phyloP scores from a whole-genome alignment of 2,113 vertebrate genomes.

The Chamaetylas fuelleborni region DNA sequence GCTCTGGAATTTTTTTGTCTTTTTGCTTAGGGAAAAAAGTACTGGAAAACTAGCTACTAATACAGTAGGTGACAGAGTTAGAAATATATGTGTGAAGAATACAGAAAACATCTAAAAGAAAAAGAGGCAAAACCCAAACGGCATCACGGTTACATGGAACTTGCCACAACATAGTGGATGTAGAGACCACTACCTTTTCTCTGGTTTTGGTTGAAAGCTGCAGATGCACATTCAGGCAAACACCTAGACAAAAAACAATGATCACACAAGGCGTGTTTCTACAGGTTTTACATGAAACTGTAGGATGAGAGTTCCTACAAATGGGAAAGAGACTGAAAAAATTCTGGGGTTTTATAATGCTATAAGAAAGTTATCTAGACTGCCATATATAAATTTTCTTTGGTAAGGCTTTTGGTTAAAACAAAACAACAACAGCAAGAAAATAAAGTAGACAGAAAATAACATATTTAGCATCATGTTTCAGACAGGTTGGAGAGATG shows the following conservation, averaged over 20 bases:
- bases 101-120: background rate
- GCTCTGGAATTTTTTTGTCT: background rate
- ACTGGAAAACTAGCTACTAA: background rate
- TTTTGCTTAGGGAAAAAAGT: background rate
- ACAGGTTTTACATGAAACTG: fast-evolving
- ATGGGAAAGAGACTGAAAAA: background rate
- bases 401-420: background rate
- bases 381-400: background rate
- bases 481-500: background rate
- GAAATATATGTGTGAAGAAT: background rate
- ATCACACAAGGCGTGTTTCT: background rate
- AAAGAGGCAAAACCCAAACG: background rate
- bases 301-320: background rate
- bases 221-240: background rate
- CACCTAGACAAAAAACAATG: background rate
- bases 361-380: background rate
- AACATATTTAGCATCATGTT: background rate
- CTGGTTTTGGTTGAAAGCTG: background rate
- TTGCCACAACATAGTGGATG: background rate
- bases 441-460: background rate
- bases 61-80: background rate
- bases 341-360: fast-evolving
- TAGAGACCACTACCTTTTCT: background rate
- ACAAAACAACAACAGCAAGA: background rate
- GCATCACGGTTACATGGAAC: background rate